These are phyloP conservation scores for Ceratitis capitata DNA, from an alignment of 1,140 invertebrate species.

Conservation along the genomic window DNA sequence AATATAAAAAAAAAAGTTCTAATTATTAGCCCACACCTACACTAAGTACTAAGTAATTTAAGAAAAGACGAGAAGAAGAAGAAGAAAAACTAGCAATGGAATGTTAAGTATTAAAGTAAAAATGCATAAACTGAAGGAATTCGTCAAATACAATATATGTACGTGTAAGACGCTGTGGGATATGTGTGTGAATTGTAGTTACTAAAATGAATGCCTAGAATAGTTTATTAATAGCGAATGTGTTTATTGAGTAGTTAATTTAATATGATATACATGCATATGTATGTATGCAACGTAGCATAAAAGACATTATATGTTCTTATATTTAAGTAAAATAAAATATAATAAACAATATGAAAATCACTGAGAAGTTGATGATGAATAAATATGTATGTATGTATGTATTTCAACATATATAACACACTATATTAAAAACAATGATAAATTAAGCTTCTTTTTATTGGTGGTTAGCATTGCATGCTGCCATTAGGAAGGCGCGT, in stretches of 20 bases:
- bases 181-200: constrained; percentile 1
- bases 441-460: too few species aligned
- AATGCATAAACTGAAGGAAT: not conserved
- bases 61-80: not conserved
- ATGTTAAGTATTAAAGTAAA: constrained; percentile 1
- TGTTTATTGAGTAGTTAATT: constrained; percentile 21
- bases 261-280: too few species aligned
- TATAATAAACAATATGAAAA: not conserved
- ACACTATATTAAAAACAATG: not conserved
- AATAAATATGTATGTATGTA: constrained; percentile 21
- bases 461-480: too few species aligned
- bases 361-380: not conserved
- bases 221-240: not conserved
- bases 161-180: not conserved
- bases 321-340: constrained; percentile 32
- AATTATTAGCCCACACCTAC: too few species aligned
- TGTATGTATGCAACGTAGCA: too few species aligned
- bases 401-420: not conserved
- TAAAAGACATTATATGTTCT: constrained; percentile 27
- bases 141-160: not conserved
- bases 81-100: too few species aligned
- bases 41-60: not conserved
- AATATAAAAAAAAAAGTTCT: not conserved
- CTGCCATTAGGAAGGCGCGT: too few species aligned
- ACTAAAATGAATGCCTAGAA: constrained; percentile 19